Conservation (phyloP, 2,888 invertebrate species). For the Pantelozetes paolii region DNA sequence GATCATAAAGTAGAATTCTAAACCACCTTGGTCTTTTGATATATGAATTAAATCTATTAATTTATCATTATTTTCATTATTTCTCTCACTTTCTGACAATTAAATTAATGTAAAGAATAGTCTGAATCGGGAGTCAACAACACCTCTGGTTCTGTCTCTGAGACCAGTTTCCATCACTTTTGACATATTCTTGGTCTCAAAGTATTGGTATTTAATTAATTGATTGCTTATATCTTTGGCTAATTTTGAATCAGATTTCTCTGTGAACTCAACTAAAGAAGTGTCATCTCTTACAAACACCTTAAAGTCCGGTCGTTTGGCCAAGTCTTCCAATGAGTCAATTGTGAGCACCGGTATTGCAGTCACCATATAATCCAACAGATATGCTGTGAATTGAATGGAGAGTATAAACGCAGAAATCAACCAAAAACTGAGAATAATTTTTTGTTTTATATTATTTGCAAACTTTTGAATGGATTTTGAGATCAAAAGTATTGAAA, state of each 20-base stretch:
- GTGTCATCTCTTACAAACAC: not conserved
- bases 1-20: no score
- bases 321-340: not conserved
- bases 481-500: not conserved
- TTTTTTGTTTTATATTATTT: not conserved
- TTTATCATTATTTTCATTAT: no score
- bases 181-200: no score
- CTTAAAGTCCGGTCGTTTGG: not conserved
- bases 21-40: no score
- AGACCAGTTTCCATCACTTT: no score
- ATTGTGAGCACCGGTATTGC: not conserved
- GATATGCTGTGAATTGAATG: not conserved
- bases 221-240: no score
- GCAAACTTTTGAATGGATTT: not conserved
- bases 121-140: no score
- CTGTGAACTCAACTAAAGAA: not conserved
- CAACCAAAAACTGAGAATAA: not conserved
- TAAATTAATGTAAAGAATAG: no score
- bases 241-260: not conserved
- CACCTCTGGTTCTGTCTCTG: no score
- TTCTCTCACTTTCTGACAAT: no score
- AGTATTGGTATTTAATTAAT: no score
- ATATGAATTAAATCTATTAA: no score
- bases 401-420: not conserved
- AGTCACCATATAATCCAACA: not conserved